phyloP scores from a whole-genome alignment of 53 echinoderm and acorn worm species.

The Astropecten irregularis region DNA sequence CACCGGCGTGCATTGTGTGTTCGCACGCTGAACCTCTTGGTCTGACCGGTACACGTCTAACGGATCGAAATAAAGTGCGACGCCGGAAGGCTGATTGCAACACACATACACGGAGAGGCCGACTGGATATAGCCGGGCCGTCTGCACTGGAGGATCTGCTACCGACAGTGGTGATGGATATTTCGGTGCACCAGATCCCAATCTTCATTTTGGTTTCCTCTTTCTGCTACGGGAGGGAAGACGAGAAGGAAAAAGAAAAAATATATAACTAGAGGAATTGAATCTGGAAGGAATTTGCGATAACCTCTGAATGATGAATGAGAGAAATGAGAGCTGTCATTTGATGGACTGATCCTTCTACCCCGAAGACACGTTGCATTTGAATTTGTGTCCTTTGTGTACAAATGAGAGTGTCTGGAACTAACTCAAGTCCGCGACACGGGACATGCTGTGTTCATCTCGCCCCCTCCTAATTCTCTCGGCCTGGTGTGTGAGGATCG shows the following conservation, averaged over 20 bases:
- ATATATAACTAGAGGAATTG: constrained; percentile 21
- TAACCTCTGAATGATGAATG: background rate
- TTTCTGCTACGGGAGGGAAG: background rate
- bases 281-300: constrained; percentile 4
- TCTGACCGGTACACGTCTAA: background rate
- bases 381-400: constrained; percentile 1
- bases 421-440: background rate
- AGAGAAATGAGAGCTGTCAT: constrained; percentile 20
- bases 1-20: too few relatives aligned
- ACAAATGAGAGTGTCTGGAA: background rate
- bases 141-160: background rate
- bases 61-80: constrained; percentile 47
- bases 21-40: background rate
- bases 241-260: too few relatives aligned
- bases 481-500: background rate
- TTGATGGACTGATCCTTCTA: constrained; percentile 20
- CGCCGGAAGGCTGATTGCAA: constrained; percentile 46
- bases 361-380: background rate
- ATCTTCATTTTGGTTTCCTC: constrained; percentile 11
- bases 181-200: constrained; percentile 1
- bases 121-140: background rate
- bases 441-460: too few relatives aligned
- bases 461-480: too few relatives aligned
- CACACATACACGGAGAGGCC: background rate
- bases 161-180: constrained; percentile 9